Conservation (phyloP, 1,140 invertebrate species). For the Achatina immaculata region DNA sequence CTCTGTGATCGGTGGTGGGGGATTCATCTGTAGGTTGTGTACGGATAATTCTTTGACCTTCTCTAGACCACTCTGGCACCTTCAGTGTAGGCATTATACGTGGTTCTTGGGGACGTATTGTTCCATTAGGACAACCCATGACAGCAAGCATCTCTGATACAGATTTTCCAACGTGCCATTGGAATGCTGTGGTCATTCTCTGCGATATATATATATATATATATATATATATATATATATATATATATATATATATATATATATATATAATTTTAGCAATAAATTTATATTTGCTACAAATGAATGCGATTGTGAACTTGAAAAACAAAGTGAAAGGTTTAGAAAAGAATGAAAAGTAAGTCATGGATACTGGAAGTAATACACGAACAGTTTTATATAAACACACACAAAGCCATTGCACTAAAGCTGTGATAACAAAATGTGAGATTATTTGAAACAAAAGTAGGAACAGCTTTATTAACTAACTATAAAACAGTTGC, state of each 20-base stretch:
- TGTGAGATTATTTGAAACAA: too few relatives aligned
- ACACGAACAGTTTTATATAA: too few relatives aligned
- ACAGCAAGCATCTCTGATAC: background rate
- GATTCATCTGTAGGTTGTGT: background rate
- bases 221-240: conserved; percentile 10
- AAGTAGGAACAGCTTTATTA: too few relatives aligned
- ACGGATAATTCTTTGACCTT: background rate
- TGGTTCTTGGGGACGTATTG: background rate
- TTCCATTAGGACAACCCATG: conserved; percentile 16
- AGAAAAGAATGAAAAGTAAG: too few relatives aligned
- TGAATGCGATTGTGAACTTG: too few relatives aligned
- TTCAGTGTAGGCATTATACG: background rate
- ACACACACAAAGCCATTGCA: too few relatives aligned
- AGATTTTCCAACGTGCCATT: conserved; percentile 20
- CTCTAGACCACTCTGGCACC: conserved; percentile 21
- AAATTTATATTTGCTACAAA: too few relatives aligned
- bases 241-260: conserved; percentile 5
- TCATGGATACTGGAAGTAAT: too few relatives aligned
- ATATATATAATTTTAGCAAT: background rate
- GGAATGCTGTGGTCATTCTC: conserved; percentile 20
- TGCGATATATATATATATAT: background rate
- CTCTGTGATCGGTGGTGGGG: background rate
- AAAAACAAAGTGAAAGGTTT: too few relatives aligned
- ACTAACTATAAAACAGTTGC: too few relatives aligned
- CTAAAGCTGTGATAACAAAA: too few relatives aligned